Evolutionary conservation across 2,888 invertebrate species (phyloP), one percentile per base, ranked within the genome.

Genomic region (Dryobotodes eremita): DNA sequence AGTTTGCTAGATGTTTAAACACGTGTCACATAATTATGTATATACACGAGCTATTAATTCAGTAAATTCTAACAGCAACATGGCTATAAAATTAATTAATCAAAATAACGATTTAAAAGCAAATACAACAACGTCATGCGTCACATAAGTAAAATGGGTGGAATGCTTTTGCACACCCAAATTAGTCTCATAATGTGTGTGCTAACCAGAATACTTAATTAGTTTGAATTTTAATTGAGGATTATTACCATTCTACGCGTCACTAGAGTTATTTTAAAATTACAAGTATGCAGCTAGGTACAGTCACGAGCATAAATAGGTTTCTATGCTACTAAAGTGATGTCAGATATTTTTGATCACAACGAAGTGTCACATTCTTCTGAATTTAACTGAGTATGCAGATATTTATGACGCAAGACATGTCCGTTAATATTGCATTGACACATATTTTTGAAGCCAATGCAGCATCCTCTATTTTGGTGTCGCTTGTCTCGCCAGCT

Each of bases 211-310:
- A 83, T 86, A 77, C 31, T 11, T 78, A 75, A 74, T 66, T 62
- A 59, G 17, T 31, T 64, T 26, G 4, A n/a, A 11, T n/a, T 71
- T 77, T 66, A 55, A 70, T 77, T 83, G 26, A 65, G 71, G 31
- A 71, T 81, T 68, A 65, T 79, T 83, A 46, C 31, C 68, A 81
- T 83, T 79, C n/a, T 36, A 50, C 53, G 46, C 48, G 15, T 71
- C 68, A 73, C 23, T 4, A 3, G 20, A 80, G 50, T 75, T 75
- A 59, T 66, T 79, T 31, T n/a, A 57, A 64, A 48, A 57, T 50
- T n/a, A 36, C 7, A 15, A 31, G 26, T 31, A 46, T 20, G 26
- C 53, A n/a, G 26, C 8, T 57, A n/a, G n/a, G 57, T 11, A 57
- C n/a, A 11, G 57, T 57, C 57, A 23, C 13, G 13, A n/a, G 13